A percentile compares a stretch with the other conserved stretches of the same genome.
These are phyloP conservation scores for Vanessa cardui DNA, from an alignment of 2,888 invertebrate genomes.

Conservation along the genomic window DNA sequence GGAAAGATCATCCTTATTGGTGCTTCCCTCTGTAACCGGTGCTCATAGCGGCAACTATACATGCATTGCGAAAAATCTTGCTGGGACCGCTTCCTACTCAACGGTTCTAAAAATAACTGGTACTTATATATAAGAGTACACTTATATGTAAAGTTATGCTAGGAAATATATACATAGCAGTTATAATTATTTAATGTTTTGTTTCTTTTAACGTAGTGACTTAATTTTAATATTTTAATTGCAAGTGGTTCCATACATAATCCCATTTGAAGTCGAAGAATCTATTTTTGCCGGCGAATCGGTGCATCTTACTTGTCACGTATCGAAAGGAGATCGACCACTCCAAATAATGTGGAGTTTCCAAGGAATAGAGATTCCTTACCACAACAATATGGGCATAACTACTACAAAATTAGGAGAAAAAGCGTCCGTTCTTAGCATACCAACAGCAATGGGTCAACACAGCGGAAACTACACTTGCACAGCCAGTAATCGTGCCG, in stretches of 20 bases:
- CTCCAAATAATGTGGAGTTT: conserved; percentile 87
- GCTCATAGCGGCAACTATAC: conserved; percentile 83
- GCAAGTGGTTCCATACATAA: conserved; percentile 84
- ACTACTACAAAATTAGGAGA: conserved; percentile 81
- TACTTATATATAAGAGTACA: conserved; percentile 46
- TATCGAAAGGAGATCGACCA: conserved; percentile 88
- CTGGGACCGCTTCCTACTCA: conserved; percentile 77
- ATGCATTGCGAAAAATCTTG: conserved; percentile 81
- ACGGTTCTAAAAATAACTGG: conserved; percentile 81
- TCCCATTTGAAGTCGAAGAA: conserved; percentile 86
- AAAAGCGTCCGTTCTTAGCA: conserved; percentile 82
- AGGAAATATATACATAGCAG: conserved; percentile 14
- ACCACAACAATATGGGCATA: conserved; percentile 78
- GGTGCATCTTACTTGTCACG: conserved; percentile 85
- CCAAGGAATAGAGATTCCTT: conserved; percentile 84
- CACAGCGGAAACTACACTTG: conserved; percentile 86
- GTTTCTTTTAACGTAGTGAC: conserved; percentile 32
- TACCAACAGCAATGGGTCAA: conserved; percentile 81
- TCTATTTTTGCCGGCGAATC: conserved; percentile 87
- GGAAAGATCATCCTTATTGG: conserved; percentile 74
- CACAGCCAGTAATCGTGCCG: conserved; percentile 83
- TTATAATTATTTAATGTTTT: conserved; percentile 35
- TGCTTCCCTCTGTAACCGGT: conserved; percentile 76
- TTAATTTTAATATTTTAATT: conserved; percentile 46
- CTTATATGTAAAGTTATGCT: conserved; percentile 17